Conservation (phyloP, 1,140 invertebrate genomes). For the Dendroctonus ponderosae region DNA sequence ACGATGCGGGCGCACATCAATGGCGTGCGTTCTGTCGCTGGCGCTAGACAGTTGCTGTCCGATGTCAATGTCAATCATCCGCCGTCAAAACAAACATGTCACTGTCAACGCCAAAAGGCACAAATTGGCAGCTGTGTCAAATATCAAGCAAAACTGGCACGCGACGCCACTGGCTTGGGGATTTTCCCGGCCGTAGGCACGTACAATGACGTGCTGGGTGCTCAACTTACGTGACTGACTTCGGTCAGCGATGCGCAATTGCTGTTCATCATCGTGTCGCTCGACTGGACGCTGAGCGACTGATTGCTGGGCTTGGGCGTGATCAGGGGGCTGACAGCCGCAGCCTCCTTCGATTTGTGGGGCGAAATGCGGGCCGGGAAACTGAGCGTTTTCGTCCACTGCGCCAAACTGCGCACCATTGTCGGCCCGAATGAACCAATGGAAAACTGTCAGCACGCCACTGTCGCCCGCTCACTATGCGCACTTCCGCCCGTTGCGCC, state of each 20-base stretch:
- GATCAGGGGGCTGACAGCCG: conserved; percentile 51
- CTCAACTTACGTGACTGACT: conserved; percentile 47
- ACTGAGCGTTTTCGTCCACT: conserved; percentile 85
- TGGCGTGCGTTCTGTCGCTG: no score
- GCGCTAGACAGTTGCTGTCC: no score
- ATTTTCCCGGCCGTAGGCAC: no score
- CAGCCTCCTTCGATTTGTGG: conserved; percentile 70
- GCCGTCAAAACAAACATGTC: no score
- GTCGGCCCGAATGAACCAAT: conserved; percentile 13
- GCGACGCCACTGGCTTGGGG: no score
- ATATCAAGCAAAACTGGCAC: no score
- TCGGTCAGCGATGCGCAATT: conserved; percentile 45
- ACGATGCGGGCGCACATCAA: no score
- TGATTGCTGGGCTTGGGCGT: conserved; percentile 46
- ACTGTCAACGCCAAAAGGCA: no score
- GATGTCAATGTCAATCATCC: no score
- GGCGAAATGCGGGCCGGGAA: conserved; percentile 78
- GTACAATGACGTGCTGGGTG: no score
- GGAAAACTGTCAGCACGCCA: background rate
- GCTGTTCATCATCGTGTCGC: conserved; percentile 45
- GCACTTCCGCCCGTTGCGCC: background rate
- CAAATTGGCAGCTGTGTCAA: no score
- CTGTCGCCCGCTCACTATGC: background rate
- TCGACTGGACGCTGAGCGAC: conserved; percentile 40
- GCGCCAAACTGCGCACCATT: conserved; percentile 80